phyloP scores from a whole-genome alignment of 30 jellyfish, hydroid and myxozoan genomes.

The Hydractinia symbiolongicarpus region DNA sequence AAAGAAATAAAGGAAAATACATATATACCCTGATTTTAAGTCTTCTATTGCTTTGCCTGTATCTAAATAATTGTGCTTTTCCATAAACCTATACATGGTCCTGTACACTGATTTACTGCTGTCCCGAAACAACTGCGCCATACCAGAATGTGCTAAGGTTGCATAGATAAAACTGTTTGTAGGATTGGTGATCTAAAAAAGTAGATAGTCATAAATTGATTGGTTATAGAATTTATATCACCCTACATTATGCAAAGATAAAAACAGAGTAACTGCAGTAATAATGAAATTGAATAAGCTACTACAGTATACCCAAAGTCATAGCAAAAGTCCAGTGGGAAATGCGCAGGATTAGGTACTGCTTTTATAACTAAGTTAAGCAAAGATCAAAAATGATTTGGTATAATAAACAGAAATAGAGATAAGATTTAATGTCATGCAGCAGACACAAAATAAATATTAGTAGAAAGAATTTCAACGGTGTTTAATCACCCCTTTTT shows the following conservation, averaged over 20 bases:
- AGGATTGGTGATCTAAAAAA: slow-evolving; percentile 44
- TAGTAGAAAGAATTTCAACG: no score
- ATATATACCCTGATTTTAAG: background rate
- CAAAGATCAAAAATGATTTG: no score
- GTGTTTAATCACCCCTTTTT: no score
- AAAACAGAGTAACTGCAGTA: no score
- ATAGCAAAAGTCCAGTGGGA: no score
- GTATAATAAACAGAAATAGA: no score
- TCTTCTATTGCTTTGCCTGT: slow-evolving; percentile 5
- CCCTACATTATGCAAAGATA: background rate
- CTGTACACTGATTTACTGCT: slow-evolving; percentile 16
- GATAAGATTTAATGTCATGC: no score
- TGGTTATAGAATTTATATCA: background rate
- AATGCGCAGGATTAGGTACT: no score
- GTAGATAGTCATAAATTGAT: background rate
- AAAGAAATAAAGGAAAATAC: background rate
- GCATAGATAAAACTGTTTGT: slow-evolving; percentile 37
- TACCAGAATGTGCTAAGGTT: slow-evolving; percentile 35
- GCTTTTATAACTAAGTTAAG: no score
- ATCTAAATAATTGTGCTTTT: slow-evolving; percentile 25
- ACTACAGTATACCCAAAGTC: no score
- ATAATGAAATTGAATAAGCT: no score
- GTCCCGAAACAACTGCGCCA: slow-evolving; percentile 23
- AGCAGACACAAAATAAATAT: no score
- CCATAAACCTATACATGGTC: slow-evolving; percentile 44